phyloP scores from a whole-genome alignment of 2,113 vertebrate genomes.

The Ploceus nigricollis region DNA sequence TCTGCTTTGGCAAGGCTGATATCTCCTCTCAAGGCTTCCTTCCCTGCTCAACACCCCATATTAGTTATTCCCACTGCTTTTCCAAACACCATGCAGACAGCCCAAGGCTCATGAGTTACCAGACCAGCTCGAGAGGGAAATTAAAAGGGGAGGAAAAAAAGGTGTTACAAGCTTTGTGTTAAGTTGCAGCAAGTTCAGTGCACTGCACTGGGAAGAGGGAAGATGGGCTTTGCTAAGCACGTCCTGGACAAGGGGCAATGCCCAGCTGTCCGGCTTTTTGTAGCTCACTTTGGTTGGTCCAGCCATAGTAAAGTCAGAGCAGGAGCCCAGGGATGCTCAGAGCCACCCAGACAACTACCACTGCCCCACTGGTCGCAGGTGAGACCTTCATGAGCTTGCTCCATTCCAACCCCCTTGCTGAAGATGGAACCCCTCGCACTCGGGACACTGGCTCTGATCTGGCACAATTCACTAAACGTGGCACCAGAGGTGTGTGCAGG shows the following conservation, averaged over 20 bases:
- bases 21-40: neutral
- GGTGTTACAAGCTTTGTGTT: neutral
- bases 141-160: neutral
- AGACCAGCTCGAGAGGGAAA: neutral
- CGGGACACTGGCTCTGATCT: rapidly evolving
- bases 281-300: neutral
- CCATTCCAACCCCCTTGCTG: rapidly evolving
- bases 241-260: rapidly evolving
- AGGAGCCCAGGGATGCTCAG: neutral
- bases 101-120: neutral
- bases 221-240: neutral
- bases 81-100: neutral
- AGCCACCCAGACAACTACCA: neutral
- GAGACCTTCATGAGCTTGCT: neutral
- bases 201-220: neutral
- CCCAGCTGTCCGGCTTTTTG: neutral
- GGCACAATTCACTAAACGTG: rapidly evolving
- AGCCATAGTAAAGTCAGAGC: neutral
- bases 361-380: rapidly evolving
- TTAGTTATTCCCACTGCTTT: neutral
- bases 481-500: neutral
- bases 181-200: neutral
- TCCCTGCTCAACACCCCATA: neutral
- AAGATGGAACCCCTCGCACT: rapidly evolving
- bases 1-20: neutral